These are phyloP conservation scores for Bettongia penicillata DNA, from an alignment of 2,113 vertebrate genomes.

Conservation along the genomic window DNA sequence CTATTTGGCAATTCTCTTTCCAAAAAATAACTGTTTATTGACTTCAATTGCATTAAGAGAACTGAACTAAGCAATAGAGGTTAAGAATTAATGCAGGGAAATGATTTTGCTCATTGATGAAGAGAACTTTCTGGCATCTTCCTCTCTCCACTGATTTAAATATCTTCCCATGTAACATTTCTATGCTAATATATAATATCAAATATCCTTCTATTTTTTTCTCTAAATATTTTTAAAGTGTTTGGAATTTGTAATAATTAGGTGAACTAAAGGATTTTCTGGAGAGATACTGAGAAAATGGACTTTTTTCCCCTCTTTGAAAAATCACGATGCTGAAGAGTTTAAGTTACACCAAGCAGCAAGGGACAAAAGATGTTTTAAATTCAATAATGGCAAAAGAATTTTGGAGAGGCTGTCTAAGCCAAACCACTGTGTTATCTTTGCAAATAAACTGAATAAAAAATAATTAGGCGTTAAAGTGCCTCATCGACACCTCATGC, in stretches of 20 bases:
- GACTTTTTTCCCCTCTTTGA: neutral
- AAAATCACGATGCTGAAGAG: slow-evolving; percentile 2
- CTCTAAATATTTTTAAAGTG: neutral
- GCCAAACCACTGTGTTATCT: slow-evolving; percentile 18
- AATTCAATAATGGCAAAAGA: neutral
- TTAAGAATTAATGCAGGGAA: neutral
- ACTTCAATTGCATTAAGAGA: neutral
- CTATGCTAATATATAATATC: neutral
- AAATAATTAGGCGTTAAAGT: neutral
- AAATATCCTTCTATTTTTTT: neutral
- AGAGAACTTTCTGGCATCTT: neutral
- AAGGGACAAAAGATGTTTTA: slow-evolving; percentile 27
- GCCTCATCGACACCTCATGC: neutral
- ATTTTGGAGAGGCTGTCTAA: slow-evolving; percentile 17
- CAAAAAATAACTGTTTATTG: neutral
- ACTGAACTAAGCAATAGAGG: neutral
- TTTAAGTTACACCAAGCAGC: neutral
- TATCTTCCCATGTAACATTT: neutral
- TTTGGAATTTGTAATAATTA: neutral
- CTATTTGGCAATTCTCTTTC: neutral
- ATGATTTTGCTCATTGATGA: neutral
- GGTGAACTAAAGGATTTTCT: slow-evolving; percentile 18
- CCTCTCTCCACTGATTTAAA: neutral
- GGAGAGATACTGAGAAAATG: neutral
- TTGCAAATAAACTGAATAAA: neutral